phyloP scores from a whole-genome alignment of 2,888 invertebrate genomes.

The Oligia fasciuncula region DNA sequence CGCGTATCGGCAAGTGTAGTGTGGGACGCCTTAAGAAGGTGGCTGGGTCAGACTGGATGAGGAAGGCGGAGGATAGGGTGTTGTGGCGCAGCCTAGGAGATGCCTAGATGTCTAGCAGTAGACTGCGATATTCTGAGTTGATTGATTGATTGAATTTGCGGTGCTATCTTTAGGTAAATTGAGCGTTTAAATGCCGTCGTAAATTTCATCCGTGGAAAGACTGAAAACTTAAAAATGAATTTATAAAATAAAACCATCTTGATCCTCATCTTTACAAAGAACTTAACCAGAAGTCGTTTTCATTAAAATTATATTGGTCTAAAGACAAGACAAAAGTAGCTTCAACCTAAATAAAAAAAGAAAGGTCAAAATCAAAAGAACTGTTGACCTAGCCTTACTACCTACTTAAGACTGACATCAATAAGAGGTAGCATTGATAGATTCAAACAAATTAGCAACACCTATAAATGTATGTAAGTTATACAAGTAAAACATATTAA shows the following conservation, averaged over 20 bases:
- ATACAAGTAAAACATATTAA: not conserved
- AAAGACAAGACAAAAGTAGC: not conserved
- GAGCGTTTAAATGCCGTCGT: not conserved
- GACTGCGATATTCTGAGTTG: no score
- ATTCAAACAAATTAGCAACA: not conserved
- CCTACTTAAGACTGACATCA: not conserved
- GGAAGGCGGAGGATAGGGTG: no score
- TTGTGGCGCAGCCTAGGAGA: no score
- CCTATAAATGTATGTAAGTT: no score
- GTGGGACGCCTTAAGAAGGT: no score
- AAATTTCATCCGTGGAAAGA: not conserved
- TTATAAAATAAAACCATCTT: not conserved
- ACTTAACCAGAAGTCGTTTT: not conserved
- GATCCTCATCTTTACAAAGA: not conserved
- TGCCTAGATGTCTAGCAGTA: no score
- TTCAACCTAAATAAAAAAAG: not conserved
- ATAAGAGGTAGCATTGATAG: no score
- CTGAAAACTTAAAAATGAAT: not conserved
- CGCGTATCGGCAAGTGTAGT: no score
- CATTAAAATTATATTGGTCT: not conserved
- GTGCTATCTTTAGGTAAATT: not conserved
- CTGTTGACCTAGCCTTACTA: constrained; percentile 4
- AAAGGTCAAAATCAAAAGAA: constrained; percentile 9
- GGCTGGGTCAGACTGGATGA: no score
- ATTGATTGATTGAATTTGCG: not conserved